Base-by-base conservation (phyloP, 2,113 vertebrate species). In the Daubentonia madagascariensis region DNA sequence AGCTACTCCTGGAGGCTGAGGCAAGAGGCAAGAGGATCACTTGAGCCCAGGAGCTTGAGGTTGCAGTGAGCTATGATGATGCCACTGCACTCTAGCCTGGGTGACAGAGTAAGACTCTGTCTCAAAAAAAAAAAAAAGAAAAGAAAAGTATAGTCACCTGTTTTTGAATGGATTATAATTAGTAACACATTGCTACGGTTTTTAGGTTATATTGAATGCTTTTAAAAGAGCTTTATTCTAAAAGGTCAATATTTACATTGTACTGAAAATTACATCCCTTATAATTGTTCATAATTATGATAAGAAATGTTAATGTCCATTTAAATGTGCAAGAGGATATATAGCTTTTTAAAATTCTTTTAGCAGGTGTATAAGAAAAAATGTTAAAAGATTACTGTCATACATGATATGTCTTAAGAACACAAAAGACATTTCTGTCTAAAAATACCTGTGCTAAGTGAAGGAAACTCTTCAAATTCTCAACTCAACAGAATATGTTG, bases 391-490 rank as follows among this genome's bases (percentile, higher is more conserved):
- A n/a, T 13, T 65, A 52, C 59, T 43, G 32, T 84, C 40, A 50
- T 43, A n/a, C 14, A 43, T 4, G 2, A 61, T 40, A 40, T 54
- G 50, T 48, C 61, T 72, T 59, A 30, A 72, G 7, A 87, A 72
- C 32, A 87, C 40, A 92, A 87, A 93, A 87, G 92, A 11, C 18
- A 22, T 40, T 93, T 85, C 37, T 72, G 23, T 48, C 85, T 89
- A 97, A 86, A 94, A 90, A 65, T 83, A 97, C 61, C 45, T 81
- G 4, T 72, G 40, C 14, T 94, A 73, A 87, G 79, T 23, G 68
- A 72, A 83, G 67, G 30, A 86, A 86, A 43, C 13, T 22, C 45
- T 88, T 57, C 30, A 67, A 20, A 11, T 79, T 91, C 45, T 90
- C 25, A 65, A 37, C 8, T 72, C 18, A 35, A 50, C 8, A 52